Conservation (phyloP, 1,140 invertebrate species). For the Danaus plexippus region DNA sequence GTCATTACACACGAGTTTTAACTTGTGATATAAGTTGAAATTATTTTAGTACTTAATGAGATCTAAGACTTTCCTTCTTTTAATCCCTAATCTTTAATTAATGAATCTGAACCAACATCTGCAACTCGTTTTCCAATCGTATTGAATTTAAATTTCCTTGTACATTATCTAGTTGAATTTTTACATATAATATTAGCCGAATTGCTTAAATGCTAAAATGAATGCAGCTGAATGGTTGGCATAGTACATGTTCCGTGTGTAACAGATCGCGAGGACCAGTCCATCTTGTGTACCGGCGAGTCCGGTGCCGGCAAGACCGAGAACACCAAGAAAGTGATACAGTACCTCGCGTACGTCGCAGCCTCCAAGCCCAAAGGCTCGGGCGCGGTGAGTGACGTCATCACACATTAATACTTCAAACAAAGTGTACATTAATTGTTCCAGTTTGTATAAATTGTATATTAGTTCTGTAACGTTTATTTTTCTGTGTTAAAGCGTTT, state of each 20-base stretch:
- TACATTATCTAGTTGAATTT: too few relatives aligned
- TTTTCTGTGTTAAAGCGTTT: slow-evolving; percentile 42
- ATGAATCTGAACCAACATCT: too few relatives aligned
- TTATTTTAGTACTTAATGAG: too few relatives aligned
- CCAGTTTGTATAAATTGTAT: background rate
- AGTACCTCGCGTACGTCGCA: slow-evolving; percentile 98
- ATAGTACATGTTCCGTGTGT: slow-evolving; percentile 7
- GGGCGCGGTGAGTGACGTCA: slow-evolving; percentile 81
- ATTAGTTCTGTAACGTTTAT: slow-evolving; percentile 16
- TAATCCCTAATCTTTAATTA: too few relatives aligned
- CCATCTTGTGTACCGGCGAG: slow-evolving; percentile 99
- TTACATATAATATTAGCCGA: too few relatives aligned
- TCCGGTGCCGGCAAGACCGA: slow-evolving; percentile 99
- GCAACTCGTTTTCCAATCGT: too few relatives aligned
- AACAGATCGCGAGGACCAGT: slow-evolving; percentile 98
- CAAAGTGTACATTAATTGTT: background rate
- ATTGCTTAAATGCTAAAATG: too few relatives aligned
- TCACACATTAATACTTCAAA: background rate
- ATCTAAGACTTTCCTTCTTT: too few relatives aligned
- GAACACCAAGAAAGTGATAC: slow-evolving; percentile 99
- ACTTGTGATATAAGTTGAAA: too few relatives aligned
- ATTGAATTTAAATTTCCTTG: too few relatives aligned
- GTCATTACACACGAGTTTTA: too few relatives aligned
- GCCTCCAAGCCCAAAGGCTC: slow-evolving; percentile 94
- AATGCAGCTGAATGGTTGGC: too few relatives aligned